Evolutionary conservation across 2,797 vertebrate genomes (phyloP).

Genomic region (Zenarchopterus dispar): DNA sequence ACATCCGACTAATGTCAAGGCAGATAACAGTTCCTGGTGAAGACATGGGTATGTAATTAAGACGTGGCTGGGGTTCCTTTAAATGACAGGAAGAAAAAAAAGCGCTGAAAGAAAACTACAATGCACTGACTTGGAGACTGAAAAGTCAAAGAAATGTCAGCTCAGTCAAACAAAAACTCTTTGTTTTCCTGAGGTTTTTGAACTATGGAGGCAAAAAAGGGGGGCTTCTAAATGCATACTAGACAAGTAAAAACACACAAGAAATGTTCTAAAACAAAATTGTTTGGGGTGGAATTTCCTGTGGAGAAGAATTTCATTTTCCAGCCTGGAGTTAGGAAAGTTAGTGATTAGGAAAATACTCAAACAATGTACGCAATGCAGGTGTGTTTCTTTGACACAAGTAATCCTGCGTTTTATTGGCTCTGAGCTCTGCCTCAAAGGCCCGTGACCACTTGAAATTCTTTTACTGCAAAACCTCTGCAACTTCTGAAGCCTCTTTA

Average conservation of each 20-base stretch:
- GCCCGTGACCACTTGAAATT: constrained; percentile 76
- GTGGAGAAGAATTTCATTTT: constrained; percentile 32
- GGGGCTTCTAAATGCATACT: constrained; percentile 28
- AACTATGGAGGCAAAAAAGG: constrained; percentile 30
- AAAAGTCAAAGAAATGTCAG: constrained; percentile 50
- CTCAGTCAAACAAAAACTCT: constrained; percentile 52
- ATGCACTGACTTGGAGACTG: constrained; percentile 23
- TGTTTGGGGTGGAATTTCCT: constrained; percentile 56
- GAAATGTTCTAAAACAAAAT: constrained; percentile 42
- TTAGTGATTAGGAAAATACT: constrained; percentile 50
- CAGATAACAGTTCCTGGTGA: background rate
- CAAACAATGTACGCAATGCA: constrained; percentile 68
- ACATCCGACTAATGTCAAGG: background rate
- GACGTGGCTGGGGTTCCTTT: background rate
- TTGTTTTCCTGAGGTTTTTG: constrained; percentile 51
- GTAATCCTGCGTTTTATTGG: constrained; percentile 76
- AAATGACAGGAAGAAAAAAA: constrained; percentile 10
- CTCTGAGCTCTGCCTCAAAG: constrained; percentile 66
- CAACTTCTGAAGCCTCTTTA: constrained; percentile 74
- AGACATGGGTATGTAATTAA: background rate
- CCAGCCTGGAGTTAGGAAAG: constrained; percentile 15
- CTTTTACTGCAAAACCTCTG: constrained; percentile 71
- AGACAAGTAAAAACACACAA: constrained; percentile 58
- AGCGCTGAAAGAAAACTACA: constrained; percentile 30
- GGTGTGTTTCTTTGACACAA: constrained; percentile 76